Evolutionary conservation across 1,140 invertebrate genomes (phyloP), one percentile per base, ranked within the genome.

Genomic region (Calliopsis andreniformis): DNA sequence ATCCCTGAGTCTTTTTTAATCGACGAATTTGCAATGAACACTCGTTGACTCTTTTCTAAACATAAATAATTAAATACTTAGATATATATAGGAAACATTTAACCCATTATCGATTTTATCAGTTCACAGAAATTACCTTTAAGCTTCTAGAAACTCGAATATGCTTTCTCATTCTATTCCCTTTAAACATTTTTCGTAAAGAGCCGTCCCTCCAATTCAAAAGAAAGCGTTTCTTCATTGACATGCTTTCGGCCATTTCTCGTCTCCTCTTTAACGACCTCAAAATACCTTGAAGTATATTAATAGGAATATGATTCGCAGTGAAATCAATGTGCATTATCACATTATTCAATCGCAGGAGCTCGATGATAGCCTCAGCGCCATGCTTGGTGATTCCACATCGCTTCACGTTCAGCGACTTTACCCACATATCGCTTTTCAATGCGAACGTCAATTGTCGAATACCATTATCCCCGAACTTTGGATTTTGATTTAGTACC

Each of bases 351-450:
- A 53, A 67, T 67, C 80, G 59, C 25, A 86, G 30, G 12, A 84
- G 3, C 8, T 67, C 53, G 3, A 80, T 56, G 10, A 80, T 53
- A n/a, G 62, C 43, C 20, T 82, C 55, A 16, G 55, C 85, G 49
- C 83, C 77, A 0, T 25, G 64, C 56, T 71, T 71, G 4, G 73
- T 79, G 2, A 86, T 55, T 0, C 83, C 85, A n/a, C 85, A 87
- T 20, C 12, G 56, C 28, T 67, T 76, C 23, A 87, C 2, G 7
- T 64, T 73, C 39, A 87, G 61, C 3, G 53, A 70, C 51, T 58
- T 85, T 30, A 87, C 10, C 78, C 78, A 86, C 14, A 75, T 79
- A 42, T 87, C 76, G 32, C 67, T 68, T 28, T 78, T 81, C 18
- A 86, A 71, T 0, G 47, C 51, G 6, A 55, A 8, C n/a, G 43